These are phyloP conservation scores for Pachydiplax longipennis DNA, from an alignment of 2,888 invertebrate species.

Conservation along the genomic window DNA sequence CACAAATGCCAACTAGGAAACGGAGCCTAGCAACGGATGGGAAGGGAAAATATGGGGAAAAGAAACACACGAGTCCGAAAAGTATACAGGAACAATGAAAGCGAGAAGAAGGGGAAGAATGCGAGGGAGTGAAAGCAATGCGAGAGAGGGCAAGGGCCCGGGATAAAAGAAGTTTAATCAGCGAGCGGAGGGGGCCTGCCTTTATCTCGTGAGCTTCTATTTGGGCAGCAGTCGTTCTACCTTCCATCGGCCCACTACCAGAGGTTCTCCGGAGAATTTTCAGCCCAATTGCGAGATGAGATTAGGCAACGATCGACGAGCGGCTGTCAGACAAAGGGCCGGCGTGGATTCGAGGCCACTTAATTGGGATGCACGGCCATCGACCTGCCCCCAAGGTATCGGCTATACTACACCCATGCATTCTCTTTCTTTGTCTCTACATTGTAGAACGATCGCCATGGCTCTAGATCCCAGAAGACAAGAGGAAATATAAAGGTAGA, in stretches of 20 bases:
- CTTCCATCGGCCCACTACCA: background rate
- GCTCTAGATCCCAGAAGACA: background rate
- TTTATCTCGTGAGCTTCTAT: background rate
- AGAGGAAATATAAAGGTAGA: too few relatives aligned
- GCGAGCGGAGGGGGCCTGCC: background rate
- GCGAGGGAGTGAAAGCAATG: background rate
- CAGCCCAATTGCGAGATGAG: background rate
- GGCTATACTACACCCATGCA: background rate
- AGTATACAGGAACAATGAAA: too few relatives aligned
- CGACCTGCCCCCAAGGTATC: background rate
- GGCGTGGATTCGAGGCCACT: background rate
- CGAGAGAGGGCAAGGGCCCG: background rate
- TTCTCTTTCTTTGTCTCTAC: background rate
- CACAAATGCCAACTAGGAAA: too few relatives aligned
- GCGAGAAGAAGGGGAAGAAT: background rate
- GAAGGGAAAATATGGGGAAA: too few relatives aligned
- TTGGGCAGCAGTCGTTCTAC: background rate
- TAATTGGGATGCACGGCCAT: background rate
- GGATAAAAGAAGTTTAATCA: background rate
- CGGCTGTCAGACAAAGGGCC: background rate
- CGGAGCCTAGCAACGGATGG: too few relatives aligned
- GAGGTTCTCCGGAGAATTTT: background rate
- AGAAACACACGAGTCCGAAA: too few relatives aligned
- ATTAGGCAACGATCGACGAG: background rate
- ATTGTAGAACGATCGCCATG: background rate